A percentile compares a stretch with the other conserved stretches of the same genome.
phyloP scores from a whole-genome alignment of 2,797 vertebrate species.

The Myripristis murdjan region DNA sequence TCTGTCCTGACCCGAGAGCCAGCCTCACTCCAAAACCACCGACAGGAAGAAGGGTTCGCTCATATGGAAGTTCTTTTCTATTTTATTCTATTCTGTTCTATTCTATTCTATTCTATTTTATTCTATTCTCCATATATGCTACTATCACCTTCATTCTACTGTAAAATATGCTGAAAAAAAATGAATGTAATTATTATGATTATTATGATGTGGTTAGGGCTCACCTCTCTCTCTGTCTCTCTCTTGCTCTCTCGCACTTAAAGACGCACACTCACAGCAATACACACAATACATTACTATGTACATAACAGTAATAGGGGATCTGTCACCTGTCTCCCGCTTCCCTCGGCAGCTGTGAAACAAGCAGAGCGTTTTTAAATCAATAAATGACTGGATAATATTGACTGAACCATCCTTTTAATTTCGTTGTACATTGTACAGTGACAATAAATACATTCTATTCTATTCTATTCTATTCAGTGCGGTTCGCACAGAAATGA shows the following conservation, averaged over 20 bases:
- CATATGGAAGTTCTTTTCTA: too few species aligned
- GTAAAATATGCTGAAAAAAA: background rate
- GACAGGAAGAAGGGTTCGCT: too few species aligned
- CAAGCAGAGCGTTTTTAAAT: background rate
- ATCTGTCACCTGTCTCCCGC: constrained; percentile 63
- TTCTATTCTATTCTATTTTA: background rate
- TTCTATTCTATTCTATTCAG: too few species aligned
- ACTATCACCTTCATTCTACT: background rate
- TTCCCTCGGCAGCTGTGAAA: constrained; percentile 43
- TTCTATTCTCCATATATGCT: background rate
- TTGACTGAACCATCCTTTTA: background rate
- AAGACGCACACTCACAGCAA: background rate
- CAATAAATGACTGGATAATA: background rate
- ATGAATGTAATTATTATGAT: too few species aligned
- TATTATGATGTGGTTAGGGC: background rate
- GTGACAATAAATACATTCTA: too few species aligned
- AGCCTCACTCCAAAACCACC: too few species aligned
- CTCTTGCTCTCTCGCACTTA: background rate
- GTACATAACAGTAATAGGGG: background rate
- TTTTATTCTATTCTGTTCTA: too few species aligned
- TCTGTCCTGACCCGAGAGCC: too few species aligned
- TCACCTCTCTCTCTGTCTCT: too few species aligned
- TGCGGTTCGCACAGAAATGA: too few species aligned
- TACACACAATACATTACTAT: background rate
- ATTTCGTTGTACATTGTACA: too few species aligned